phyloP scores from a whole-genome alignment of 2,113 vertebrate genomes.

The Tamias sibiricus region DNA sequence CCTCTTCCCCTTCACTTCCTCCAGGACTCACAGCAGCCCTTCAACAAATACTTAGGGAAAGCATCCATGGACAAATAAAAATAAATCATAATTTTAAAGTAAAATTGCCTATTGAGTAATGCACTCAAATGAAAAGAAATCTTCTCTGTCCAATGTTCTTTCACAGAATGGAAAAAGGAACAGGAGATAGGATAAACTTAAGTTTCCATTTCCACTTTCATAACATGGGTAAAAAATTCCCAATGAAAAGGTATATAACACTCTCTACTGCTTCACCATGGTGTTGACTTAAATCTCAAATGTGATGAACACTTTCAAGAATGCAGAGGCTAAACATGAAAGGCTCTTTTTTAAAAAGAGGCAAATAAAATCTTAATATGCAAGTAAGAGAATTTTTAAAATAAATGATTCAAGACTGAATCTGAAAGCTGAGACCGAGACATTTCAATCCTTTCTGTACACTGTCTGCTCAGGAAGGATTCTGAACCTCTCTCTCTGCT shows the following conservation, averaged over 20 bases:
- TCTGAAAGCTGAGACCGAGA: background rate
- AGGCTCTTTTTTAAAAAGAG: slow-evolving; percentile 27
- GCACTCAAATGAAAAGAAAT: slow-evolving; percentile 24
- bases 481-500: background rate
- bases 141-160: background rate
- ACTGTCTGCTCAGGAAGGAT: background rate
- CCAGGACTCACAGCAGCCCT: background rate
- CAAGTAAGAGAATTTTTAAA: slow-evolving; percentile 8
- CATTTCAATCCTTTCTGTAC: background rate
- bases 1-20: background rate
- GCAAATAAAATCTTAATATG: background rate
- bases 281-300: background rate
- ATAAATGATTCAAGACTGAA: background rate
- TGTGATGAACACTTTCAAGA: background rate
- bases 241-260: background rate
- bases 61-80: background rate
- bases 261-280: background rate
- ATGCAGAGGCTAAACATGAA: background rate
- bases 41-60: slow-evolving; percentile 22
- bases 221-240: background rate
- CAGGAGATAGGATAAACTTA: background rate
- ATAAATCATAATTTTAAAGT: slow-evolving; percentile 21
- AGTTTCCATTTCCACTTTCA: slow-evolving; percentile 6
- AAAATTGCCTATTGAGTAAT: slow-evolving; percentile 9
- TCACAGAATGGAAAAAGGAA: background rate